Evolutionary conservation across 2,888 invertebrate species (phyloP), one percentile per base, ranked within the genome.

Genomic region (Marronus borbonicus): DNA sequence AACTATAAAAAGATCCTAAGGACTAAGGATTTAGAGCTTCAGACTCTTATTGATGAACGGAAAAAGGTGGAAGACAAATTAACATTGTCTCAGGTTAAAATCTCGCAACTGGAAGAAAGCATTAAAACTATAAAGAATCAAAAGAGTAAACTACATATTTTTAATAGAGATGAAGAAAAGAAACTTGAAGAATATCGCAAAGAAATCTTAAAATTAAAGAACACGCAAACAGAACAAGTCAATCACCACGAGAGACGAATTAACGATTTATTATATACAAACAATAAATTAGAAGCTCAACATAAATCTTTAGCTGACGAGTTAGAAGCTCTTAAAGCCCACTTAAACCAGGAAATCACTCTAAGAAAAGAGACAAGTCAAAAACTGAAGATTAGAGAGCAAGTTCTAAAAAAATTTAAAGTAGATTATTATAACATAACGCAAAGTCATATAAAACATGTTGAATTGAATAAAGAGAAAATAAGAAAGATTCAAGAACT

Each of bases 141-240:
- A 65, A 65, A 65, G 14, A 65, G 17, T 36, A 36, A 39, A 17
- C 3, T 65, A 36, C 39, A 14, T 7, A 10, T 17, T n/a, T 7
- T 39, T 3, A 65, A 39, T n/a, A 39, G 3, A 17, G 8, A 36
- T n/a, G 8, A 36, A 8, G 39, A 39, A 4, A 65, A 65, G 36
- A 39, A 14, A 39, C 12, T 39, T 14, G 65, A 65, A 3, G 65
- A 65, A 10, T 39, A 65, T 20, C 65, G 65, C 17, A n/a, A 65
- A 39, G 65, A 65, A 17, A 65, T 39, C 2, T 65, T 39, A 8
- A 65, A 65, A 31, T 39, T 65, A 17, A 65, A 14, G 36, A 65
- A 17, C 36, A 20, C 36, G 1, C 14, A 55, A 20, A 8, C 17
- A 10, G 55, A 55, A 55, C 55, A 55, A 55, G 55, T 8, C 14